These are phyloP conservation scores for Neogale vison DNA, from an alignment of 2,113 vertebrate species.

Conservation along the genomic window DNA sequence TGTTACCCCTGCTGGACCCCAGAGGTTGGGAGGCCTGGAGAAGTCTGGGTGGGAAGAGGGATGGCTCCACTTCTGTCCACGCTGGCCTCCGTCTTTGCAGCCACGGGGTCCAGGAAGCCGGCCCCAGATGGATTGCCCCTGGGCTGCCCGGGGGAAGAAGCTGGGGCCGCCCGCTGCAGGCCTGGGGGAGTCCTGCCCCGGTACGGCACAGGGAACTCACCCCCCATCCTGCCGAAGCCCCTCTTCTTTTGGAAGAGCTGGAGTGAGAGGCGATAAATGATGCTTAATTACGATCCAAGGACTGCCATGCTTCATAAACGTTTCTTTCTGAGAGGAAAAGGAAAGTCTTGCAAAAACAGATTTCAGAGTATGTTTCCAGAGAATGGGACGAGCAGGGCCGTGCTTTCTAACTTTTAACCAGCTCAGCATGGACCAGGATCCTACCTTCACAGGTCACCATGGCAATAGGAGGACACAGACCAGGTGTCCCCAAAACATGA, in stretches of 20 bases:
- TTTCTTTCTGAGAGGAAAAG: constrained; percentile 13
- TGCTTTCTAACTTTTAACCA: background rate
- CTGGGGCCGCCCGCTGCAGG: background rate
- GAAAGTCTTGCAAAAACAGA: background rate
- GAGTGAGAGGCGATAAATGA: background rate
- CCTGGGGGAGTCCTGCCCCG: background rate
- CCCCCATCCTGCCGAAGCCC: background rate
- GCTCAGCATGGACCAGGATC: background rate
- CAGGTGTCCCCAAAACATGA: background rate
- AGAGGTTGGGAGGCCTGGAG: background rate
- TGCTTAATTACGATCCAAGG: background rate
- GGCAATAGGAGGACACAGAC: background rate
- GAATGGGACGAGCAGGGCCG: background rate
- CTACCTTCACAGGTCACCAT: background rate
- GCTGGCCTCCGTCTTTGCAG: background rate
- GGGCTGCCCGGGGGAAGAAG: background rate
- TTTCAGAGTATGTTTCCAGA: background rate
- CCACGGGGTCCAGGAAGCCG: constrained; percentile 26
- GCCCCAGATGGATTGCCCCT: background rate
- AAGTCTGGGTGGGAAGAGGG: background rate
- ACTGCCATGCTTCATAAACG: background rate
- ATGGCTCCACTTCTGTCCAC: background rate
- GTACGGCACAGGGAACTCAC: constrained; percentile 43
- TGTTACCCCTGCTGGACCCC: too few species aligned
- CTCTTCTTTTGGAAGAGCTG: background rate